These are phyloP conservation scores for Bradypus variegatus DNA, from an alignment of 2,797 vertebrate species.

Conservation along the genomic window DNA sequence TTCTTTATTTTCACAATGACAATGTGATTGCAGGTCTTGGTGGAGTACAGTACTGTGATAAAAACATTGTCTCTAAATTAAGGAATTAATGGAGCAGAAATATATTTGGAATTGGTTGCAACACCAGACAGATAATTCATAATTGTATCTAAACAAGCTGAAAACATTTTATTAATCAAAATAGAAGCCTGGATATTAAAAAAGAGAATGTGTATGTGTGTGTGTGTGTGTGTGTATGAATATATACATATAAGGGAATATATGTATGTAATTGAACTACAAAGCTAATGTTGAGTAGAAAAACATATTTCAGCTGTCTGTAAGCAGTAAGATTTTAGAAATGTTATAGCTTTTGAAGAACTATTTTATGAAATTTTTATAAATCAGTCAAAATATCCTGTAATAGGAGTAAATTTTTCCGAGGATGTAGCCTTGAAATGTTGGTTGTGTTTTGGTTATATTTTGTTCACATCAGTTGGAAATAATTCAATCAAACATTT, in stretches of 20 bases:
- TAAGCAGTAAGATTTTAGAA: neutral
- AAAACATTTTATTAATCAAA: slow-evolving; percentile 14
- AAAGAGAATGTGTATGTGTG: neutral
- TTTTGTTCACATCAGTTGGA: slow-evolving; percentile 20
- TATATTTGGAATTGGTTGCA: neutral
- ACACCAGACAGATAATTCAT: neutral
- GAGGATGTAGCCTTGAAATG: slow-evolving; percentile 28
- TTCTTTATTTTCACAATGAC: neutral
- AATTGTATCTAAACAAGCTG: neutral
- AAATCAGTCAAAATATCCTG: slow-evolving; percentile 27
- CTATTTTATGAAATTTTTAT: neutral
- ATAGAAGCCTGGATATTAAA: neutral
- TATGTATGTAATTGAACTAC: neutral
- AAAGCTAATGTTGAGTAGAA: neutral
- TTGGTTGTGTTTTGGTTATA: slow-evolving; percentile 5
- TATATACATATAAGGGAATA: neutral
- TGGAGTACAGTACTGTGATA: neutral
- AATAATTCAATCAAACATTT: slow-evolving; percentile 27
- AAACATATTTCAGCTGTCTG: neutral
- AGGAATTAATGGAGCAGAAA: neutral
- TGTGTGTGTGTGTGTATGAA: too few relatives aligned
- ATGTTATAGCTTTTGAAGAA: slow-evolving; percentile 30
- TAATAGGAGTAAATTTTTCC: neutral
- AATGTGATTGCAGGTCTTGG: neutral
- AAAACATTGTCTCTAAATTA: neutral